These are phyloP conservation scores for Ptyas mucosa DNA, from an alignment of 2,113 vertebrate species.

Conservation along the genomic window DNA sequence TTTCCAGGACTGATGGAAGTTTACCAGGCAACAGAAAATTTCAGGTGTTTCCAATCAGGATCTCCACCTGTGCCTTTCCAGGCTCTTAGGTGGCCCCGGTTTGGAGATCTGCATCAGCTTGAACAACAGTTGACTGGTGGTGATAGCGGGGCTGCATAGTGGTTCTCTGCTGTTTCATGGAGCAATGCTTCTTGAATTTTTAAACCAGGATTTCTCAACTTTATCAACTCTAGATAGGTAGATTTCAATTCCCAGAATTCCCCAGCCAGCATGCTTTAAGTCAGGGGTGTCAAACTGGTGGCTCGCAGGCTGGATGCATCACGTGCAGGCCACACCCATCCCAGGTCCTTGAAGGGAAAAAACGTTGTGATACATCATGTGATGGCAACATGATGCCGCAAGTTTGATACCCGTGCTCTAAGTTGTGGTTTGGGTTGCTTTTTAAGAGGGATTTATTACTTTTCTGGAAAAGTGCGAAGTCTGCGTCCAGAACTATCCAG, in stretches of 20 bases:
- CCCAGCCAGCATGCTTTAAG: neutral
- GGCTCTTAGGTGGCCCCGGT: neutral
- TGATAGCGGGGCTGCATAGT: neutral
- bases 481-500: neutral
- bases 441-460: neutral
- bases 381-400: no score
- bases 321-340: rapidly evolving
- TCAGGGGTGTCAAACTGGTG: neutral
- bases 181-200: neutral
- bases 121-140: neutral
- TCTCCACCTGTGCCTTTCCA: neutral
- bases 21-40: neutral
- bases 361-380: no score
- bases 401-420: neutral
- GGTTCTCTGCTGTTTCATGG: neutral
- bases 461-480: neutral
- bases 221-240: neutral
- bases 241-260: neutral
- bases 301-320: no score
- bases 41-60: neutral
- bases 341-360: no score
- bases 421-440: neutral
- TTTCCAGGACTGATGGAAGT: neutral
- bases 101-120: neutral
- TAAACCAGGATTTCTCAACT: neutral